Evolutionary conservation across 2,888 invertebrate genomes (phyloP).

Genomic region (Lottia scabra): DNA sequence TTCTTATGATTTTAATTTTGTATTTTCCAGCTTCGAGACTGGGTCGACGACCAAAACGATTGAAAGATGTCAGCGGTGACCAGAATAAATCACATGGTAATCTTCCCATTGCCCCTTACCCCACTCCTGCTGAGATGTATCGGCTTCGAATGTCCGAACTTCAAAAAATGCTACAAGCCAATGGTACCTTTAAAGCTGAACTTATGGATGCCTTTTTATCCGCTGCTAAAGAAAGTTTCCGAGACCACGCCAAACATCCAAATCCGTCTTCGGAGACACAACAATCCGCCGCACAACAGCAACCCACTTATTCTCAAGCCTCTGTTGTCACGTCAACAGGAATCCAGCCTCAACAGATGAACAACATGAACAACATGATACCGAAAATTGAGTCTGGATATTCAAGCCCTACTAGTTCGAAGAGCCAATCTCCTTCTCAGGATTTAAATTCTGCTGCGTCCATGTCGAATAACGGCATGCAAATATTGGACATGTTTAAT

Average conservation of each 20-base stretch:
- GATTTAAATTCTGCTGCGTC: conserved; percentile 34
- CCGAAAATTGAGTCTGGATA: conserved; percentile 44
- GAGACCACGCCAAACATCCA: conserved; percentile 45
- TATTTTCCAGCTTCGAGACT: conserved; percentile 65
- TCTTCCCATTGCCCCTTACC: conserved; percentile 65
- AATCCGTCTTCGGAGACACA: conserved; percentile 22
- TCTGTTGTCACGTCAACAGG: neutral
- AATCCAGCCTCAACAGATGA: neutral
- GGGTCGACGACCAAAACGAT: conserved; percentile 67
- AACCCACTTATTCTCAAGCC: conserved; percentile 4
- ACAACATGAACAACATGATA: conserved; percentile 4
- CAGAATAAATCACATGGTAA: conserved; percentile 43
- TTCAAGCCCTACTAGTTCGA: conserved; percentile 49
- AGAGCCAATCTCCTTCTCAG: conserved; percentile 46
- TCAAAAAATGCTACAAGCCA: conserved; percentile 60
- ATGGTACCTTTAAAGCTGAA: conserved; percentile 59
- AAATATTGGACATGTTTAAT: neutral
- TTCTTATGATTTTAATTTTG: neutral
- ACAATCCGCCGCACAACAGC: conserved; percentile 26
- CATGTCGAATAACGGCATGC: conserved; percentile 33
- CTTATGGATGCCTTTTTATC: conserved; percentile 60
- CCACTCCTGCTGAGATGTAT: conserved; percentile 58
- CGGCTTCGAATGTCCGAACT: conserved; percentile 64
- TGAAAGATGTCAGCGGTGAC: conserved; percentile 63
- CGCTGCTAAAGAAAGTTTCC: conserved; percentile 58